Percentiles rank a stretch among this genome's conserved stretches.
Evolutionary conservation across 2,113 vertebrate genomes (phyloP).

Genomic region (Antigone vipio): DNA sequence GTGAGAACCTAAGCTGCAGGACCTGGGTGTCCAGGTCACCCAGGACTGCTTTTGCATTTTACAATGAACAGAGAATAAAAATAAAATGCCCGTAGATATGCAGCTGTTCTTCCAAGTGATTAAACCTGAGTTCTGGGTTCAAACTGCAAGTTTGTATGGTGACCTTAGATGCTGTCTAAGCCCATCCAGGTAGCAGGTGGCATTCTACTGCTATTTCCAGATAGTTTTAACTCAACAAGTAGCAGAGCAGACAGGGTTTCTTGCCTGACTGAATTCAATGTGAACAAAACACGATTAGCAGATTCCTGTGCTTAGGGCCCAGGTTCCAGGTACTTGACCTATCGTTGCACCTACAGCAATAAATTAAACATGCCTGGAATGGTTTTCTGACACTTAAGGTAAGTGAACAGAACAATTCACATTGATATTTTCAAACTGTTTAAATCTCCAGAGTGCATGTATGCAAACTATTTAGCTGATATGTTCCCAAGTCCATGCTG

Average conservation of each 20-base stretch:
- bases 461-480: neutral
- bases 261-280: neutral
- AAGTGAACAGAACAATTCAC: neutral
- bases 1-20: neutral
- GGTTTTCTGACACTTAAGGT: neutral
- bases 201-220: neutral
- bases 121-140: neutral
- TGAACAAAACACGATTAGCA: neutral
- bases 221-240: neutral
- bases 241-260: neutral
- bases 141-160: neutral
- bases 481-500: neutral
- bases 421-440: neutral
- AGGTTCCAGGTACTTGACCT: neutral
- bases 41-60: neutral
- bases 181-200: neutral
- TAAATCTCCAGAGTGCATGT: neutral
- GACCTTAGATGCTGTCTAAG: neutral
- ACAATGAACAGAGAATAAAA: neutral
- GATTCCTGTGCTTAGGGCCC: neutral
- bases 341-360: neutral
- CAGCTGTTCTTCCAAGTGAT: neutral
- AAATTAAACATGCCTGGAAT: neutral
- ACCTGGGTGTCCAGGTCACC: neutral
- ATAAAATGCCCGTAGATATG: neutral